Base-by-base conservation (phyloP, 1,140 invertebrate genomes). In the Campoletis sonorensis region DNA sequence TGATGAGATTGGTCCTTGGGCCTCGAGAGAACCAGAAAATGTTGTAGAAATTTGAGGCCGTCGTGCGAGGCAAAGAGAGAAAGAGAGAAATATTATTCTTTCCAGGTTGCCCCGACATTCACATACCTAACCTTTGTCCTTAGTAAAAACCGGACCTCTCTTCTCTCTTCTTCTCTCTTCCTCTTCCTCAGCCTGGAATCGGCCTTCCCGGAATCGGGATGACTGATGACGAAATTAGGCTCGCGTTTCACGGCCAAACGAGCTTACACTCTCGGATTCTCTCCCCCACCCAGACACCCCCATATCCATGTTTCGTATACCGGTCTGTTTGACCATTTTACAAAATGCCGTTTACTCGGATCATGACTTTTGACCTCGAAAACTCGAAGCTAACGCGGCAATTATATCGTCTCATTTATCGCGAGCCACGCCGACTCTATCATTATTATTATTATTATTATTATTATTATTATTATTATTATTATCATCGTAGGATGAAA, bases 151-250 rank as follows among this genome's bases (percentile, higher is more conserved):
- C 27, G 21, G 67, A 21, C 16, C 79, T 21, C 26, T 33, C n/a
- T 10, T 26, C 79, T 71, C 51, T 71, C 26, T 49, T 58, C 33
- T 4, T 70, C 18, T 68, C 26, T 37, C 67, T 68, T n/a, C n/a
- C n/a, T n/a, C n/a, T n/a, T n/a, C n/a, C n/a, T n/a, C n/a, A n/a
- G n/a, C n/a, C n/a, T n/a, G n/a, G n/a, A n/a, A n/a, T n/a, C 67
- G 18, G 13, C 18, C 45, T 75, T 83, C 82, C 83, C n/a, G 75
- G 83, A 86, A 85, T 79, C 73, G 5, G 45, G 30, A 85, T 84
- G 85, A 87, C 81, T 82, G 85, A 85, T 85, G 85, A 75, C 49
- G 71, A 81, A 87, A 87, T 85, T 85, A 86, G 67, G 40, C 81
- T 40, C 30, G 77, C 72, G 72, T 76, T 82, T 80, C 78, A 75